Base-by-base conservation (phyloP, 2,888 invertebrate species). In the Trissolcus japonicus region DNA sequence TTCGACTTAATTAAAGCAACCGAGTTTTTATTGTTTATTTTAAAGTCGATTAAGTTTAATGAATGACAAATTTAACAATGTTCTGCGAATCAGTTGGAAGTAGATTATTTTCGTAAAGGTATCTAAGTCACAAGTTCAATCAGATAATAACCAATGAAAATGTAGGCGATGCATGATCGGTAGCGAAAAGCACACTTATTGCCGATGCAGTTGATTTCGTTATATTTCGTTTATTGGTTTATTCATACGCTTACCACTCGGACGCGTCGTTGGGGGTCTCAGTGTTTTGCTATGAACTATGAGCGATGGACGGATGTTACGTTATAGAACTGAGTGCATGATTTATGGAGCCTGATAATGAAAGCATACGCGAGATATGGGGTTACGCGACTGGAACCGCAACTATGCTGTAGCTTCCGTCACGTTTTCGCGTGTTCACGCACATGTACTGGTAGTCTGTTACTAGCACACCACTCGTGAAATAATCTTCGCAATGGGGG, bases 281-380 rank as follows among this genome's bases (percentile, higher is more conserved):
- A 68, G 78, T 79, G 68, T 79, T 76, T 79, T 68, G 68, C 71
- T 40, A 59, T 71, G 78, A 72, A 82, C 83, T 80, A 85, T 86
- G 87, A 88, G 82, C 82, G 84, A 88, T 86, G 85, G 84, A 85
- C 87, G 88, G 87, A 87, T 84, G 83, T 86, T 84, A 83, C 84
- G 87, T 86, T 86, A 84, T 80, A 74, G 82, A 80, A 78, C 81
- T 82, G 82, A 80, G 80, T 69, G 76, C 66, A 80, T 89, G 88
- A 89, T 88, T 83, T 86, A 89, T 88, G 86, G 84, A 75, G 82
- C 81, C 84, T 86, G 88, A 89, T 88, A 88, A 88, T 88, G 88
- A 87, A 87, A 88, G 86, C 84, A 82, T 84, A 83, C 83, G 81
- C 80, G 83, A 83, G 83, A 83, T 85, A 84, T 79, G 80, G 75